phyloP scores from a whole-genome alignment of 2,113 vertebrate genomes.

The Pterocles burchelli region DNA sequence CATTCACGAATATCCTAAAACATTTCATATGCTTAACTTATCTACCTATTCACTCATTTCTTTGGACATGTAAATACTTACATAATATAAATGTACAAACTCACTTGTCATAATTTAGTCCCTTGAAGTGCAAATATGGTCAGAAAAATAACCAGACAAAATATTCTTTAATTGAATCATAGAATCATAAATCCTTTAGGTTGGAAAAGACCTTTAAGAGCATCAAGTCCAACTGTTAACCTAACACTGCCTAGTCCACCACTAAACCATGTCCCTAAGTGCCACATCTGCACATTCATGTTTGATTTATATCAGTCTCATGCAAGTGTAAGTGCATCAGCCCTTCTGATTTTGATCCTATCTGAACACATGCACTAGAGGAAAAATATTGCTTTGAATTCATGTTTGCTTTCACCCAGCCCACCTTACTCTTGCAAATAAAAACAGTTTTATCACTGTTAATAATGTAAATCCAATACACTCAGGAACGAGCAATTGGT shows the following conservation, averaged over 20 bases:
- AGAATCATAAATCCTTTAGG: not conserved
- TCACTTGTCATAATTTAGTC: not conserved
- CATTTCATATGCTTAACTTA: not conserved
- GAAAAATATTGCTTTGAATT: not conserved
- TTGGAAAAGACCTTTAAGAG: not conserved
- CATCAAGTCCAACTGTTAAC: accelerated
- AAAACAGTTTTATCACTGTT: not conserved
- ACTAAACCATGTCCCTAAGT: not conserved
- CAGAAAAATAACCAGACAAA: not conserved
- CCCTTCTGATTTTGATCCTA: not conserved
- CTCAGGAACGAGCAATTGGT: not conserved
- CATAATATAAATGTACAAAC: not conserved
- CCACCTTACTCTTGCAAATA: not conserved
- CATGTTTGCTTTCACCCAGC: not conserved
- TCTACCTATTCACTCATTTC: not conserved
- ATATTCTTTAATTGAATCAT: not conserved
- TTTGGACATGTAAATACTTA: not conserved
- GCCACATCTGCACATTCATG: not conserved
- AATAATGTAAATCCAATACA: not conserved
- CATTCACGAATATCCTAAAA: not conserved
- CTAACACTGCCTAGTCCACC: too few relatives aligned
- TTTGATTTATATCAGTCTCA: not conserved
- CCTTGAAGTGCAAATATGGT: not conserved
- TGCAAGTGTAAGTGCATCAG: not conserved
- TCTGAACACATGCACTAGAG: not conserved